Evolutionary conservation across 1,140 invertebrate genomes (phyloP), one percentile per base, ranked within the genome.

Genomic region (Ceratosolen fusciceps): DNA sequence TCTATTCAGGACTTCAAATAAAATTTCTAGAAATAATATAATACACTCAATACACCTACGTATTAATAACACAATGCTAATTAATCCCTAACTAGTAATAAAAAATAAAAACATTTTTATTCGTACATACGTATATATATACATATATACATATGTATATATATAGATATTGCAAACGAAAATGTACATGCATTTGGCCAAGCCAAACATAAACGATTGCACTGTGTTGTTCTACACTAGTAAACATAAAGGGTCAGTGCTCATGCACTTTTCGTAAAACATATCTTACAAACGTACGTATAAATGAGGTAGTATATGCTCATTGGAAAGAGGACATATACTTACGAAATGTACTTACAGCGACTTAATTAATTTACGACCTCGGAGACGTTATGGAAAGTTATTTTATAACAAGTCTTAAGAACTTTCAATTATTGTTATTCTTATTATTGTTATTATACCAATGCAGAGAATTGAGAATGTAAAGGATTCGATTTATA

Each of bases 111-210:
- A 24, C 29, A 24, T 43, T 67, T 24, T 68, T 56, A 56, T 56
- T 26, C 43, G 16, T 16, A 47, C 43, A 7, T 16, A 9, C 43
- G 16, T 47, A 47, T 16, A 47, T 47, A 47, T 47, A 47, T 47
- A 47, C 16, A 47, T 47, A 47, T 47, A 47, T 47, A 9, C 43
- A 47, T 47, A 29, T 31, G 7, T 60, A 37, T 62, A 24, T 43
- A 16, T 56, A 74, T 37, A 68, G 56, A 43, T 56, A 21, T 52
- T 68, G 34, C 34, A 80, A 58, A 74, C 12, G 24, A n/a, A 74
- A 73, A 68, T 79, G n/a, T 67, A 80, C 72, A 80, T 80, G 79
- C 79, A 80, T 74, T 80, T 76, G 67, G 75, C 79, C 72, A 80
- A 80, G 73, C 67, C 79, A 75, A 80, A 76, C 49, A 81, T 71